phyloP scores from a whole-genome alignment of 2,113 vertebrate genomes.

The Columba livia region DNA sequence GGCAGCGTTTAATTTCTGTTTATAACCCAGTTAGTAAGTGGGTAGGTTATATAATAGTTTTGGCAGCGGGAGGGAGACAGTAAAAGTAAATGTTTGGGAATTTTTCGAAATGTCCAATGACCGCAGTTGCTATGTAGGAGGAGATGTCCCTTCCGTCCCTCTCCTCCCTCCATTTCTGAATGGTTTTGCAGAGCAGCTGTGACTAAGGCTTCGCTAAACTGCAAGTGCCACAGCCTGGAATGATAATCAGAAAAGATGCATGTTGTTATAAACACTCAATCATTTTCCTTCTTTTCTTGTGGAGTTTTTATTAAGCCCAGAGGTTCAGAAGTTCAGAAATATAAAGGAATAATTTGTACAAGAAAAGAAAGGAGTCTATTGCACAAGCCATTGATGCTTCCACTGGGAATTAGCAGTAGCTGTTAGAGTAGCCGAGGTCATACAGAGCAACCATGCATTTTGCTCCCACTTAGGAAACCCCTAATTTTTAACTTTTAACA shows the following conservation, averaged over 20 bases:
- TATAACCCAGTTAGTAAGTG: not conserved
- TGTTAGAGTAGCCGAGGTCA: conserved; percentile 62
- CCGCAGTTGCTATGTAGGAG: not conserved
- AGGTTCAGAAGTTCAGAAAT: conserved; percentile 72
- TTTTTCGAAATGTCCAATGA: not conserved
- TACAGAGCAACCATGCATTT: conserved; percentile 56
- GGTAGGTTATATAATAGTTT: not conserved
- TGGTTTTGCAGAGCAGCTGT: not conserved
- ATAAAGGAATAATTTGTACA: conserved; percentile 73
- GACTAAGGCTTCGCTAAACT: not conserved
- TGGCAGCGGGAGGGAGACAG: not conserved
- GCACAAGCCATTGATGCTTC: conserved; percentile 66
- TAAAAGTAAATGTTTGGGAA: not conserved
- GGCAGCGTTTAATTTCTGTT: not conserved
- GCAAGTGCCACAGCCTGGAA: conserved; percentile 12
- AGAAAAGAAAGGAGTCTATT: conserved; percentile 72
- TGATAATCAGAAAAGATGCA: conserved; percentile 44
- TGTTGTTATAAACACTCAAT: conserved; percentile 60
- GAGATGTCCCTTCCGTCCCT: not conserved
- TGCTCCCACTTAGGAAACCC: conserved; percentile 68
- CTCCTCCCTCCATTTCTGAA: not conserved
- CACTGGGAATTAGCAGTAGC: conserved; percentile 71
- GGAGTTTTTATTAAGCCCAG: conserved; percentile 53
- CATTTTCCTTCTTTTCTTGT: conserved; percentile 47
- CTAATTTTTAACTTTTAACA: conserved; percentile 72